Conservation (phyloP, 2,888 invertebrate genomes). For the Drosophila pseudotakahashii region DNA sequence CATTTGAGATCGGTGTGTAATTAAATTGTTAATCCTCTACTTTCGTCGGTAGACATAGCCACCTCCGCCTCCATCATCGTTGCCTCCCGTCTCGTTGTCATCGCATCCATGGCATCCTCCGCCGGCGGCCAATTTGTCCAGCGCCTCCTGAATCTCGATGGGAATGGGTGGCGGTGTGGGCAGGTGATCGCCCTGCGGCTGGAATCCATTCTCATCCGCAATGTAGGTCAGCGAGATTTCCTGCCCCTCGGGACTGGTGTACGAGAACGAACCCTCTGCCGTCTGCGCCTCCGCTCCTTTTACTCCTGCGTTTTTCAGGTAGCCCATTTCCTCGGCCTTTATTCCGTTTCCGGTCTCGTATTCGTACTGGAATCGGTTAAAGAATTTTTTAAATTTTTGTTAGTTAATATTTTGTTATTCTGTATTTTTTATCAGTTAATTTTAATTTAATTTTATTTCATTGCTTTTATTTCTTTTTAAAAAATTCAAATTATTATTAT, state of each 20-base stretch:
- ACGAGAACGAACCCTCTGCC: conserved; percentile 89
- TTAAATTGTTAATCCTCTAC: conserved; percentile 4
- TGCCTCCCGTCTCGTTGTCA: conserved; percentile 60
- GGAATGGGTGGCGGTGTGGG: conserved; percentile 94
- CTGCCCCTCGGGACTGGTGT: conserved; percentile 90
- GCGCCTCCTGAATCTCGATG: conserved; percentile 87
- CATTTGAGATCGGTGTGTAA: not conserved
- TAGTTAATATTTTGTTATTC: no score
- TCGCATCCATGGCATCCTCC: conserved; percentile 82
- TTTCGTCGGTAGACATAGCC: conserved; percentile 60
- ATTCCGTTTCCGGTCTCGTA: conserved; percentile 92
- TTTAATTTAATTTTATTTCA: no score
- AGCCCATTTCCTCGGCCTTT: conserved; percentile 89
- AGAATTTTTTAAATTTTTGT: no score
- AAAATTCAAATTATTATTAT: no score
- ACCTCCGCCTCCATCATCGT: conserved; percentile 49
- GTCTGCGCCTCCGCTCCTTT: conserved; percentile 88
- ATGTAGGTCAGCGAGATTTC: conserved; percentile 88
- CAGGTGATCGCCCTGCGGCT: conserved; percentile 88
- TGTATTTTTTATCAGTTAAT: no score
- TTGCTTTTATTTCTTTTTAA: no score
- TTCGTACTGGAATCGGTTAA: conserved; percentile 70
- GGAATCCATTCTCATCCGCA: conserved; percentile 90
- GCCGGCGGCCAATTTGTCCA: conserved; percentile 80
- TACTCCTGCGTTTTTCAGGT: conserved; percentile 88